Evolutionary conservation across 2,888 invertebrate genomes (phyloP), one percentile per base, ranked within the genome.

Genomic region (Tineola bisselliella): DNA sequence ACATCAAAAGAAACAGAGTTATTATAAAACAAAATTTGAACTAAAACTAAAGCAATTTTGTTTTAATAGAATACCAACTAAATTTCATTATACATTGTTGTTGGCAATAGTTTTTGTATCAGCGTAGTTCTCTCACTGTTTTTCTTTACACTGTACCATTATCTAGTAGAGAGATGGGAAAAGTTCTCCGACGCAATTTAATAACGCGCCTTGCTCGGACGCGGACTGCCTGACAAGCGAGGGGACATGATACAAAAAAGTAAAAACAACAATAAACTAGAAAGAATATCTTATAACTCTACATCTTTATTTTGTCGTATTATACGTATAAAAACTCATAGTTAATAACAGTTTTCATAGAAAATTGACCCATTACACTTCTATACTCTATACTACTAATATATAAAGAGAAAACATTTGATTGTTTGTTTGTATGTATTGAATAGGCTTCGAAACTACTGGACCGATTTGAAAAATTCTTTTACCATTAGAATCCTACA

Each of bases 31-130:
- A n/a, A n/a, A n/a, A n/a, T n/a, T 25, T 25, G 25, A 25, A 25
- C 25, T n/a, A 6, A 25, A 25, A 25, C 25, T 25, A 6, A 4
- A 25, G 25, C 25, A 25, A 2, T 25, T 4, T 25, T 25, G 25
- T 25, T 25, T 25, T 25, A 4, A 25, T 6, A 25, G 25, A 25
- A 25, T 6, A 6, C 25, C 25, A 71, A 69, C 18, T 15, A 67
- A 68, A 70, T 70, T 74, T 81, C 81, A 84, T 82, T 82, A 83
- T 82, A 83, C 38, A 6, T 38, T 38, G 3, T n/a, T 38, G n/a
- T n/a, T n/a, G n/a, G n/a, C n/a, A 38, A 38, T 38, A n/a, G 3
- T 38, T 38, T 38, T 38, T 38, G 10, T 38, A 48, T 5, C 48
- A 48, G 8, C n/a, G 8, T 3, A 15, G 48, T 48, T 48, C 15